A percentile compares a stretch with the other conserved stretches of the same genome.
These are phyloP conservation scores for Callyntrura sp. DNA, from an alignment of 2,888 invertebrate genomes.

Conservation along the genomic window DNA sequence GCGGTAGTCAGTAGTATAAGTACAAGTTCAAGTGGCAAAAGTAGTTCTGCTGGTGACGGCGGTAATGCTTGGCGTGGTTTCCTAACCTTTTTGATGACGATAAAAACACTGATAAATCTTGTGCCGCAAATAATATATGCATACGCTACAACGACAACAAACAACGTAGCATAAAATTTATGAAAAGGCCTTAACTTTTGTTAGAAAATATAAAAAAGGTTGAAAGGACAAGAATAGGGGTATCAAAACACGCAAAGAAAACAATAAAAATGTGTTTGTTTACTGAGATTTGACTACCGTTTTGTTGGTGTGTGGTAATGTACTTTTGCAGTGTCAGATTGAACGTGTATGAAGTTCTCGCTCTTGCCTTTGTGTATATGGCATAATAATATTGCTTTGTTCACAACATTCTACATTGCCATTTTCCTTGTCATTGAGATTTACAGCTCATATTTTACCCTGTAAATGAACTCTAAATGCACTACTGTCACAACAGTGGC, in stretches of 20 bases:
- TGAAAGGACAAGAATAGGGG: background rate
- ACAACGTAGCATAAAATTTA: no score
- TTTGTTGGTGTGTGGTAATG: background rate
- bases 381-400: slow-evolving; percentile 58
- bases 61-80: slow-evolving; percentile 20
- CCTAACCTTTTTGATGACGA: slow-evolving; percentile 41
- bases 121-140: background rate
- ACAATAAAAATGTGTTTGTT: slow-evolving; percentile 57
- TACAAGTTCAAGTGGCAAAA: background rate
- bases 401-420: slow-evolving; percentile 55
- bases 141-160: background rate
- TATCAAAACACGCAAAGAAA: background rate
- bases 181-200: slow-evolving; percentile 28
- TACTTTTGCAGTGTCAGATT: background rate
- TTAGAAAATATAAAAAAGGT: background rate
- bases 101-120: slow-evolving; percentile 45
- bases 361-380: no score
- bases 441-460: slow-evolving; percentile 60
- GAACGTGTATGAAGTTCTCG: no score
- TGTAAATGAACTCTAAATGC: slow-evolving; percentile 53
- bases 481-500: slow-evolving; percentile 37
- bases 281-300: slow-evolving; percentile 29
- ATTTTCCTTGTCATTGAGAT: slow-evolving; percentile 69
- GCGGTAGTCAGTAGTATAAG: background rate
- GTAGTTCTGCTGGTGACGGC: background rate